Evolutionary conservation across 1,140 invertebrate species (phyloP), one percentile per base, ranked within the genome.

Genomic region (Drosophila virilis): DNA sequence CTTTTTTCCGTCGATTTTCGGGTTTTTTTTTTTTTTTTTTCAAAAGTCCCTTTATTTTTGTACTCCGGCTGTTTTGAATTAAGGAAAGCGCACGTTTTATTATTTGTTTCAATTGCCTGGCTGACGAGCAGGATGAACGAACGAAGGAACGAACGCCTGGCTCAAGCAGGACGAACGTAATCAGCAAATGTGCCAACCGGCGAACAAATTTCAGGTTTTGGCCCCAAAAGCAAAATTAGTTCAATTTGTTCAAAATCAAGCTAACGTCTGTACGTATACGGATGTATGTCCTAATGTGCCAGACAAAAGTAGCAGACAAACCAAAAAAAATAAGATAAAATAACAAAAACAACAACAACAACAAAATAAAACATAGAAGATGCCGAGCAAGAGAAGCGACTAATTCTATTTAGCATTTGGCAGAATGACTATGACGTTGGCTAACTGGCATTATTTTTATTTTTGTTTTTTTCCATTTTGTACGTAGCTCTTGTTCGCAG

Each of bases 181-280:
- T 89, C 84, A 88, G 84, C 80, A 88, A 88, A 88, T 88, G 84
- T 88, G 84, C 67, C 80, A 84, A 78, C 64, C 74, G 68, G 50
- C 43, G 57, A 64, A 40, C 45, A 65, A 62, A 75, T 71, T 71
- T 65, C 60, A 51, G 67, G 73, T 69, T 61, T 72, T 60, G 61
- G 40, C 55, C 66, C 22, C 54, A 67, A 86, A 74, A 88, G 67
- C 67, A 68, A 84, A 88, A 88, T 88, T 88, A 88, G 80, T 88
- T 88, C 82, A 88, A 88, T 88, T 88, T 88, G 84, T 88, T 78
- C 80, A 70, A 88, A 86, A 88, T 88, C 84, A 88, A 89, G 77
- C 80, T 80, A 78, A 83, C 74, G 80, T 86, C 65, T 77, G 72
- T 57, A 9, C 35, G 43, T 28, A 28, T 48, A 10, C 17, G 28